Base-by-base conservation (phyloP, 2,888 invertebrate genomes). In the Drosophila parthenogenetica region DNA sequence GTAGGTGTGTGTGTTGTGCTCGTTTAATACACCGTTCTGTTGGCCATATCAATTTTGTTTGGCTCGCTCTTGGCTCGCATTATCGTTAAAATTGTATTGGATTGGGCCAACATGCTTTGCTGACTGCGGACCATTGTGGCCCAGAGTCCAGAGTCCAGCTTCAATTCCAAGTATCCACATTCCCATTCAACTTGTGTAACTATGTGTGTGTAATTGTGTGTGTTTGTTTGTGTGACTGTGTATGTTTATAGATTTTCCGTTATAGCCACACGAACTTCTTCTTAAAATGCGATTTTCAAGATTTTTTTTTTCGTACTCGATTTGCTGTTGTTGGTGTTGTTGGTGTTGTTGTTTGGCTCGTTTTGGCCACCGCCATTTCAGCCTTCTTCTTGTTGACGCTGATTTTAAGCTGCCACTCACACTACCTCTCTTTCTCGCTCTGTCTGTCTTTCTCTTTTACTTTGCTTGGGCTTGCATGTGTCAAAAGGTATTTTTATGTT, bases 201-300 rank as follows among this genome's bases (percentile, higher is more conserved):
- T 53, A 14, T 55, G 29, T 43, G 39, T 58, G 66, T 59, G 49
- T 46, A 16, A 51, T 40, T 55, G 19, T 54, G 25, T 45, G 54
- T 17, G 19, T 59, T 5, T 22, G 22, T 19, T 32, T 48, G 42
- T 50, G 40, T 42, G 29, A 43, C 32, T 39, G 42, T 55, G 37
- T 50, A 32, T 43, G 61, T 72, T 81, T 85, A 89, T 87, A 81
- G 87, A 87, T 87, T 89, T 85, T 81, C 69, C 74, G 87, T 83
- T 87, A 87, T 83, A 74, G 81, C 85, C 89, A 81, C 88, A 85
- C 88, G 79, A 87, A 87, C 69, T 85, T 79, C 85, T 89, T 77
- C 89, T 88, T 87, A 90, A 90, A 88, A 90, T 90, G 90, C 87
- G 89, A 88, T 88, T 88, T 88, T 87, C 87, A 85, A 89, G 89